phyloP scores from a whole-genome alignment of 2,888 invertebrate genomes.

The Calliopum simillimum region DNA sequence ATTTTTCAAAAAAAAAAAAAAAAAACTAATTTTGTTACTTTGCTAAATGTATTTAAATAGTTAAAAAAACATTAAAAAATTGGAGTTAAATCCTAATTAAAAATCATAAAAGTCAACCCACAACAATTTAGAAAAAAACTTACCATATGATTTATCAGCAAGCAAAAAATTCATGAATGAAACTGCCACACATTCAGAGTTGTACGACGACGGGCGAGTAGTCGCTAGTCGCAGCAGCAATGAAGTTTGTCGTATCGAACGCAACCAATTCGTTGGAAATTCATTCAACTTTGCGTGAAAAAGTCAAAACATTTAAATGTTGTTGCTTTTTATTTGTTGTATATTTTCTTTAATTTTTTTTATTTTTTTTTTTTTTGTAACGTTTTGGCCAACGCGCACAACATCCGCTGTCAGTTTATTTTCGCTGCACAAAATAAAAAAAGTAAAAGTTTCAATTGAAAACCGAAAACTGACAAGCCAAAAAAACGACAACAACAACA shows the following conservation, averaged over 20 bases:
- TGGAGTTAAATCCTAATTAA: background rate
- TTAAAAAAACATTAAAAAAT: too few relatives aligned
- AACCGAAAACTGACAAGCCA: background rate
- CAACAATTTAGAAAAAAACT: background rate
- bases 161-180: slow-evolving; percentile 29
- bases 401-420: slow-evolving; percentile 14
- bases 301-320: background rate
- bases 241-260: too few relatives aligned
- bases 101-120: background rate
- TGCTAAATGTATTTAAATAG: too few relatives aligned
- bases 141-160: slow-evolving; percentile 2
- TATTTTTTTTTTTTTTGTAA: background rate
- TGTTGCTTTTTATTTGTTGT: background rate
- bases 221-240: too few relatives aligned
- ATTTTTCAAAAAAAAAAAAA: too few relatives aligned
- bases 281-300: slow-evolving; percentile 18
- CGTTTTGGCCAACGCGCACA: slow-evolving; percentile 32
- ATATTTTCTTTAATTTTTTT: background rate
- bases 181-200: slow-evolving; percentile 4
- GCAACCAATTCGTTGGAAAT: background rate
- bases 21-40: too few relatives aligned
- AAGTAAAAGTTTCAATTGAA: background rate
- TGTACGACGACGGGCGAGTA: background rate
- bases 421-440: background rate
- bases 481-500: background rate